Evolutionary conservation across 2,888 invertebrate species (phyloP).

Genomic region (Cataglyphis cursor): DNA sequence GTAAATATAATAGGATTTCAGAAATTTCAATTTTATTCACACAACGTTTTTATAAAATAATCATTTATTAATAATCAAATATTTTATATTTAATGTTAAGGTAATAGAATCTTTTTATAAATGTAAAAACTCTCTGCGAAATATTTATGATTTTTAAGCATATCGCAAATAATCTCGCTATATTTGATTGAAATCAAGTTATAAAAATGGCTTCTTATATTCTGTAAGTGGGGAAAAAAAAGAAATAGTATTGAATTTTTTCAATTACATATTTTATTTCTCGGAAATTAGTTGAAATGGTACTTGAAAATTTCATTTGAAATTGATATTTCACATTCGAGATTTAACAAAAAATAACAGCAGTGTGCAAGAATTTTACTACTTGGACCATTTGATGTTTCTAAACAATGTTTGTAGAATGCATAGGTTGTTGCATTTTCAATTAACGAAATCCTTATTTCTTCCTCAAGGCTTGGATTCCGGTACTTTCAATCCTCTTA

Average conservation of each 20-base stretch:
- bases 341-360: background rate
- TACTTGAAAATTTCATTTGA: background rate
- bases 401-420: background rate
- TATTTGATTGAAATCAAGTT: background rate
- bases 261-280: background rate
- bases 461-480: background rate
- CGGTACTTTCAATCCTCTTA: background rate
- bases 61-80: background rate
- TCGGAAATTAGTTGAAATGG: background rate
- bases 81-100: background rate
- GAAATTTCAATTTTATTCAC: background rate
- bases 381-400: background rate
- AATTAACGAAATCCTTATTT: background rate
- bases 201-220: background rate
- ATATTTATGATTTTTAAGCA: background rate
- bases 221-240: background rate
- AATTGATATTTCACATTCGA: background rate
- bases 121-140: background rate
- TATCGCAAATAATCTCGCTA: background rate
- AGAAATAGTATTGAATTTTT: background rate
- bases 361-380: constrained; percentile 10
- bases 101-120: background rate
- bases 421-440: background rate
- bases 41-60: background rate
- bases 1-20: background rate